Percentiles rank a stretch among this genome's conserved stretches.
phyloP scores from a whole-genome alignment of 2,888 invertebrate genomes.

The Hypolimnas misippus region DNA sequence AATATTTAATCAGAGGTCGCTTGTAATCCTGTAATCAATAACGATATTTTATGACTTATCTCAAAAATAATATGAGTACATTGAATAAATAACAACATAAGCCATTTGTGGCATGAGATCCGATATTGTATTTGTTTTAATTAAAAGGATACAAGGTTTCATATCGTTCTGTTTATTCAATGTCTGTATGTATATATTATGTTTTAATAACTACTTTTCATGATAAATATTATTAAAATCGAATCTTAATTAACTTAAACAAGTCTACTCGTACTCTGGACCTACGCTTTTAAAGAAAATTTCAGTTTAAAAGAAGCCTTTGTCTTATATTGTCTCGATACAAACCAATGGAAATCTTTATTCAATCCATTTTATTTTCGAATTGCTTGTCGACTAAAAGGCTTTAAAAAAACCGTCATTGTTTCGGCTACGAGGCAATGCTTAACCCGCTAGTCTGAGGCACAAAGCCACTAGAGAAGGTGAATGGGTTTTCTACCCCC shows the following conservation, averaged over 20 bases:
- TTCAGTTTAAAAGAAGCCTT: conserved; percentile 3
- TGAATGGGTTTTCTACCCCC: conserved; percentile 71
- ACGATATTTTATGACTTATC: too few relatives aligned
- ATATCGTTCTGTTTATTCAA: not conserved
- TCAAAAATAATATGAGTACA: too few relatives aligned
- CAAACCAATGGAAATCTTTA: not conserved
- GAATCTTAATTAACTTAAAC: not conserved
- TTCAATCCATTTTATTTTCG: conserved; percentile 56
- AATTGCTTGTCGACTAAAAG: conserved; percentile 57
- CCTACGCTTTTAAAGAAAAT: not conserved
- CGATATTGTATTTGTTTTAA: not conserved
- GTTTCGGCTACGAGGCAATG: conserved; percentile 63
- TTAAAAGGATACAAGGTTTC: not conserved
- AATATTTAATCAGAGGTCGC: too few relatives aligned
- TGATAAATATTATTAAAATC: too few relatives aligned
- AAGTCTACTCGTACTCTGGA: not conserved
- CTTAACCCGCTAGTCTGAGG: conserved; percentile 71
- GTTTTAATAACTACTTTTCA: too few relatives aligned
- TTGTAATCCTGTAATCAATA: too few relatives aligned
- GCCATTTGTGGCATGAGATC: not conserved
- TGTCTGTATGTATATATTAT: not conserved
- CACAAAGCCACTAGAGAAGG: conserved; percentile 77
- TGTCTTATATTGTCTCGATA: conserved; percentile 11
- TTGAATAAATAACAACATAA: too few relatives aligned
- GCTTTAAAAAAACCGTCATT: conserved; percentile 70